Percentiles rank a stretch among this genome's conserved stretches.
Evolutionary conservation across 2,888 invertebrate genomes (phyloP).

Genomic region (Callosobruchus maculatus): DNA sequence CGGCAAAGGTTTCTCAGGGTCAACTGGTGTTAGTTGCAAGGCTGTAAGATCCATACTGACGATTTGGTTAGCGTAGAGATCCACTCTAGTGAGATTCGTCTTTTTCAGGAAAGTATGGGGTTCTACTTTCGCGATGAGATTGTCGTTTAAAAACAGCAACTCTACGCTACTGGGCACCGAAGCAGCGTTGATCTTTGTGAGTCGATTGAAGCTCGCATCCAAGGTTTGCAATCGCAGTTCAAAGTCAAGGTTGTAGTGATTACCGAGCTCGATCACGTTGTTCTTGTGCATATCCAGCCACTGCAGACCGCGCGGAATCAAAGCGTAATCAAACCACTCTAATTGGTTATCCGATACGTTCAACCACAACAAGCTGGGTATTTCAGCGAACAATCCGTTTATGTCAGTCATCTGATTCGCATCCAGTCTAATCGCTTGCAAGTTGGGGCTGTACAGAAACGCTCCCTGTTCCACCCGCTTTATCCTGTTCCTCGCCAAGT

Average conservation of each 20-base stretch:
- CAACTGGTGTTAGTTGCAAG: constrained; percentile 75
- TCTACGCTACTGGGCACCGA: constrained; percentile 83
- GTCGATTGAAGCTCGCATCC: constrained; percentile 87
- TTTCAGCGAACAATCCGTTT: constrained; percentile 77
- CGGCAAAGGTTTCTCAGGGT: constrained; percentile 71
- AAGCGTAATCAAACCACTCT: constrained; percentile 83
- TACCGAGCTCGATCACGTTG: constrained; percentile 73
- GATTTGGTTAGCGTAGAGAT: constrained; percentile 89
- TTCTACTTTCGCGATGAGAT: constrained; percentile 79
- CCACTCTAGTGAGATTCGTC: constrained; percentile 83
- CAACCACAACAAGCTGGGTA: constrained; percentile 80
- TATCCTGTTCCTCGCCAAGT: constrained; percentile 83
- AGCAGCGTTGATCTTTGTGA: constrained; percentile 70
- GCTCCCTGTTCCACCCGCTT: constrained; percentile 74
- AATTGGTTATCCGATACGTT: constrained; percentile 90
- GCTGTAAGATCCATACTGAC: constrained; percentile 87
- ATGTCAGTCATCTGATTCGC: constrained; percentile 80
- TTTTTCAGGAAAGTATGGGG: constrained; percentile 88
- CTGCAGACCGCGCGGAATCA: constrained; percentile 77
- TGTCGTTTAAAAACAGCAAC: constrained; percentile 83
- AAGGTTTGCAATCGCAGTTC: constrained; percentile 76
- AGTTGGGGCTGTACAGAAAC: constrained; percentile 73
- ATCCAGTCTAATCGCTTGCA: constrained; percentile 84
- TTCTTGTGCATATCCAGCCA: constrained; percentile 91
- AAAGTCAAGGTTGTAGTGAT: constrained; percentile 66